phyloP scores from a whole-genome alignment of 2,113 vertebrate species.

The Rousettus leschenaultii region DNA sequence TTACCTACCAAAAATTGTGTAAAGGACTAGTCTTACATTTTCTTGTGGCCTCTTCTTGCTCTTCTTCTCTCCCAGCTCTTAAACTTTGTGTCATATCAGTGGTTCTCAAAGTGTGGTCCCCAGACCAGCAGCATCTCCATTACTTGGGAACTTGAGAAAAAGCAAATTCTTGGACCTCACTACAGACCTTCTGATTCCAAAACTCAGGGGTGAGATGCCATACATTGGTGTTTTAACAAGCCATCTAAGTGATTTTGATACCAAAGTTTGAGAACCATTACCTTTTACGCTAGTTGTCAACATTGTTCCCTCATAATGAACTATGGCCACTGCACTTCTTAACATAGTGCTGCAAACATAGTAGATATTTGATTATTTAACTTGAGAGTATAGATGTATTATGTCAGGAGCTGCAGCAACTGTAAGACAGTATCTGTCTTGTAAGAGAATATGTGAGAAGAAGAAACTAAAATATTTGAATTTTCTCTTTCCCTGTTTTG shows the following conservation, averaged over 20 bases:
- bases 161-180: not conserved
- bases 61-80: not conserved
- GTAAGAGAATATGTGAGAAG: not conserved
- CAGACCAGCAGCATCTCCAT: not conserved
- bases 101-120: not conserved
- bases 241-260: not conserved
- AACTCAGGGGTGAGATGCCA: not conserved
- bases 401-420: not conserved
- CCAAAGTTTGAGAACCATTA: not conserved
- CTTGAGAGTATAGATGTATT: not conserved
- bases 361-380: constrained; percentile 7
- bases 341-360: not conserved
- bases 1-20: not conserved
- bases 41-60: not conserved
- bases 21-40: not conserved
- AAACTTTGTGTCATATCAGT: not conserved
- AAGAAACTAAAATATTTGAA: not conserved
- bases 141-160: constrained; percentile 9
- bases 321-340: not conserved
- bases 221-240: not conserved
- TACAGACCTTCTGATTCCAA: not conserved
- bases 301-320: not conserved
- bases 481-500: not conserved
- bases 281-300: not conserved
- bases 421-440: constrained; percentile 1